A percentile compares a stretch with the other conserved stretches of the same genome.
phyloP scores from a whole-genome alignment of 1,140 invertebrate species.

The Papilio xuthus region DNA sequence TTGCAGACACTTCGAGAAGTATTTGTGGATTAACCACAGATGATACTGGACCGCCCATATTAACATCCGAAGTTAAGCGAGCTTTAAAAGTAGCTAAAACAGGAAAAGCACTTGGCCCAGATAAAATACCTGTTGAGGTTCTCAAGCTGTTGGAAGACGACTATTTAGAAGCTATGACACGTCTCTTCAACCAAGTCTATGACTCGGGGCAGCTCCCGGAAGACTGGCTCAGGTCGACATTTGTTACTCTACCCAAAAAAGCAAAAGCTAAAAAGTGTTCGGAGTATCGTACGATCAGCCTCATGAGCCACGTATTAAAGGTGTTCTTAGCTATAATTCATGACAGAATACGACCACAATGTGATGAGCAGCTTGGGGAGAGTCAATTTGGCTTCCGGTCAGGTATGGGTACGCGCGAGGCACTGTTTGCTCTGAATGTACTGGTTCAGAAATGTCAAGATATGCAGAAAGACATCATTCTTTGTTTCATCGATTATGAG shows the following conservation, averaged over 20 bases:
- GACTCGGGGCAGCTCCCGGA: background rate
- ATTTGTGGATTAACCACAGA: background rate
- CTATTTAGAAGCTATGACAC: background rate
- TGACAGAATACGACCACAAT: slow-evolving; percentile 13
- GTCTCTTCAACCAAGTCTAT: background rate
- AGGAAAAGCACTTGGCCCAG: slow-evolving; percentile 41
- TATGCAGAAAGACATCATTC: too few species aligned
- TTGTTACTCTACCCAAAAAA: too few species aligned
- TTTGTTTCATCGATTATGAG: too few species aligned
- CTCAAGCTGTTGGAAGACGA: background rate
- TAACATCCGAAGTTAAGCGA: slow-evolving; percentile 38
- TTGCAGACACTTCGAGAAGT: slow-evolving; percentile 33
- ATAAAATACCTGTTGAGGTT: background rate
- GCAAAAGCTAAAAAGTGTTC: too few species aligned
- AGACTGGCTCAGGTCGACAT: slow-evolving; percentile 17
- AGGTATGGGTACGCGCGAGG: slow-evolving; percentile 34
- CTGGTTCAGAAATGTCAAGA: slow-evolving; percentile 16
- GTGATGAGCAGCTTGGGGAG: slow-evolving; percentile 17
- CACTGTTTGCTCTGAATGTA: slow-evolving; percentile 31
- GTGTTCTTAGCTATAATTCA: slow-evolving; percentile 34
- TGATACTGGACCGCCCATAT: slow-evolving; percentile 33
- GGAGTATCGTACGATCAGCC: too few species aligned
- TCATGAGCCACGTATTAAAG: too few species aligned
- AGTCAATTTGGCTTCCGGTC: slow-evolving; percentile 37
- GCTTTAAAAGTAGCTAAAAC: slow-evolving; percentile 40